A percentile compares a stretch with the other conserved stretches of the same genome.
These are phyloP conservation scores for Mus spicilegus DNA, from an alignment of 2,113 vertebrate species.

Conservation along the genomic window DNA sequence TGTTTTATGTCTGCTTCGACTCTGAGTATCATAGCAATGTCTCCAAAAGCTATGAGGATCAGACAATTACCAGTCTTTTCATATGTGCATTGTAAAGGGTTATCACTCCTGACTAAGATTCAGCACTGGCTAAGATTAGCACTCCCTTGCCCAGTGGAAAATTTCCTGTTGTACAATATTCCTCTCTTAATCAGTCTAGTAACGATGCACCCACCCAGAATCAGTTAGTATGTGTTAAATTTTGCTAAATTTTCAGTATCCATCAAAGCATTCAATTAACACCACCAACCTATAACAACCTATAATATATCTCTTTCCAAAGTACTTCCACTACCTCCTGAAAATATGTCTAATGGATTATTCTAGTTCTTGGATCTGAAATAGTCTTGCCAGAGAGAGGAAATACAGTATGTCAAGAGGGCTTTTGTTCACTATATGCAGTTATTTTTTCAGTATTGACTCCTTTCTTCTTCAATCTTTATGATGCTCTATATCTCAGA, in stretches of 20 bases:
- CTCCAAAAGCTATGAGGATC: not conserved
- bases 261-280: not conserved
- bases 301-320: not conserved
- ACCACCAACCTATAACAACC: not conserved
- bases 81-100: not conserved
- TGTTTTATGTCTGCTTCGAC: not conserved
- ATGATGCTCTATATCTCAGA: not conserved
- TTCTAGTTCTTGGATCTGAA: constrained; percentile 18
- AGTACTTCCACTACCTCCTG: not conserved
- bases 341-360: not conserved
- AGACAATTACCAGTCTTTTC: not conserved
- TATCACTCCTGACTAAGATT: not conserved
- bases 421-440: not conserved
- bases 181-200: not conserved
- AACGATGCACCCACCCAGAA: not conserved
- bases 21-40: not conserved
- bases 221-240: not conserved
- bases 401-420: not conserved
- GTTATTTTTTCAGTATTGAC: not conserved
- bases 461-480: not conserved
- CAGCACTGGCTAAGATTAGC: not conserved
- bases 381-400: not conserved
- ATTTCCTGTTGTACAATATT: not conserved
- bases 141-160: not conserved
- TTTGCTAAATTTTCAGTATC: not conserved